These are phyloP conservation scores for Brachystomella parvula DNA, from an alignment of 1,140 invertebrate genomes.

Conservation along the genomic window DNA sequence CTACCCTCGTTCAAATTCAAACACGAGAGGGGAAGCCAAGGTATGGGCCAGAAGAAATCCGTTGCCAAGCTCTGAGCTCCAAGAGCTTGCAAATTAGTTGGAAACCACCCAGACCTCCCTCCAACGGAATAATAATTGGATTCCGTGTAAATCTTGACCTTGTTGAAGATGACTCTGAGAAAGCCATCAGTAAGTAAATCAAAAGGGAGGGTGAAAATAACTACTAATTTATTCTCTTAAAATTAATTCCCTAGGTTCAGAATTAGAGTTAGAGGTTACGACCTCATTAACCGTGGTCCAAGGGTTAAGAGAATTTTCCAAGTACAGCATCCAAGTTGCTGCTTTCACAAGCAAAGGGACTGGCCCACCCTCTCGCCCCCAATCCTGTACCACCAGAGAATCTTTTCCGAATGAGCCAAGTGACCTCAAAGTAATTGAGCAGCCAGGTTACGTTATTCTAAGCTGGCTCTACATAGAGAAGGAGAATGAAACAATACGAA, in stretches of 20 bases:
- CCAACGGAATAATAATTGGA: not conserved
- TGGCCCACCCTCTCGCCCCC: not conserved
- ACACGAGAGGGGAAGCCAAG: not conserved
- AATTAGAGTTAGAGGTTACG: not conserved
- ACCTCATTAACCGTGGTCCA: not conserved
- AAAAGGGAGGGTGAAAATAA: not conserved
- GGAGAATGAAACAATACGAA: not conserved
- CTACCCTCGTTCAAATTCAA: not conserved
- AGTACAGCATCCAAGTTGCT: not conserved
- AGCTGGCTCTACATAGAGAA: not conserved
- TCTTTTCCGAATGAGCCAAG: not conserved
- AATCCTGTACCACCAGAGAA: not conserved
- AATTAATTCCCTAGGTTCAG: not conserved
- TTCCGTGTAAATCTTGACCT: not conserved
- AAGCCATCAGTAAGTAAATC: not conserved
- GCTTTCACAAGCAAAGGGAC: not conserved
- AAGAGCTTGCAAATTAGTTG: constrained; percentile 2
- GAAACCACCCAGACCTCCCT: constrained; percentile 5
- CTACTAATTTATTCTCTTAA: not conserved
- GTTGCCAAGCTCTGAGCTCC: not conserved
- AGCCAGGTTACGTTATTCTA: not conserved
- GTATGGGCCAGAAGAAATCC: not conserved
- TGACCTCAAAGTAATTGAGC: not conserved
- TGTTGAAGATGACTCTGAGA: not conserved
- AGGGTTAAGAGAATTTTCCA: not conserved